A percentile compares a stretch with the other conserved stretches of the same genome.
Evolutionary conservation across 23 tunicate genomes (phyloP).

Genomic region (Halocynthia aurantium): DNA sequence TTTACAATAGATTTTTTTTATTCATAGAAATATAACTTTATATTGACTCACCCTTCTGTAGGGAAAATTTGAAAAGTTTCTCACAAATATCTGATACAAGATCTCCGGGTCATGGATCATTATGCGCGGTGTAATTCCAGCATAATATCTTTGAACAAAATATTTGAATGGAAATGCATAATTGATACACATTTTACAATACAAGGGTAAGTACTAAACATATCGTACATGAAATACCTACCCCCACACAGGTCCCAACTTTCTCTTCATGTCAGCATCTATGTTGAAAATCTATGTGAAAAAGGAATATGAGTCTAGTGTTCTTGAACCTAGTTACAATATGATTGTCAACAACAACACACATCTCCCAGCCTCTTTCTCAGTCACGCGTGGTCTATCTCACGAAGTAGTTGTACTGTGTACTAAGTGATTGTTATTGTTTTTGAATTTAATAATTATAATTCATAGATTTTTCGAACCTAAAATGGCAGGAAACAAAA

Average conservation of each 20-base stretch:
- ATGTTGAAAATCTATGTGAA: not conserved
- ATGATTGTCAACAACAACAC: too few species aligned
- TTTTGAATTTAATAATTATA: too few species aligned
- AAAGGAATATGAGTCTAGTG: not conserved
- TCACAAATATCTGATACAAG: conserved; percentile 44
- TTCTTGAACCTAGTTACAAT: too few species aligned
- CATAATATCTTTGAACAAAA: conserved; percentile 18
- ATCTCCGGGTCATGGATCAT: conserved; percentile 47
- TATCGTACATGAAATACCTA: not conserved
- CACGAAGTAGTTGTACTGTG: too few species aligned
- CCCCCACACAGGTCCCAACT: conserved; percentile 7
- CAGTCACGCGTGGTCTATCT: too few species aligned
- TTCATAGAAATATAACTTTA: not conserved
- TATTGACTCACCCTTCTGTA: conserved; percentile 34
- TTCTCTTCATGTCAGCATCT: conserved; percentile 1
- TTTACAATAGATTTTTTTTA: not conserved
- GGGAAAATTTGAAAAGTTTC: conserved; percentile 39
- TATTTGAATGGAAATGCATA: too few species aligned
- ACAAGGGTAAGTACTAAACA: not conserved
- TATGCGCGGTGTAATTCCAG: conserved; percentile 26
- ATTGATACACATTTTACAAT: not conserved
- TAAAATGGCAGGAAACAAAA: too few species aligned
- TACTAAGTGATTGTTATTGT: too few species aligned
- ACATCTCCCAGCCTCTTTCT: too few species aligned
- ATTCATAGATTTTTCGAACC: too few species aligned